A percentile compares a stretch with the other conserved stretches of the same genome.
These are phyloP conservation scores for Muntiacus muntjak DNA, from an alignment of 2,113 vertebrate genomes.

Conservation along the genomic window DNA sequence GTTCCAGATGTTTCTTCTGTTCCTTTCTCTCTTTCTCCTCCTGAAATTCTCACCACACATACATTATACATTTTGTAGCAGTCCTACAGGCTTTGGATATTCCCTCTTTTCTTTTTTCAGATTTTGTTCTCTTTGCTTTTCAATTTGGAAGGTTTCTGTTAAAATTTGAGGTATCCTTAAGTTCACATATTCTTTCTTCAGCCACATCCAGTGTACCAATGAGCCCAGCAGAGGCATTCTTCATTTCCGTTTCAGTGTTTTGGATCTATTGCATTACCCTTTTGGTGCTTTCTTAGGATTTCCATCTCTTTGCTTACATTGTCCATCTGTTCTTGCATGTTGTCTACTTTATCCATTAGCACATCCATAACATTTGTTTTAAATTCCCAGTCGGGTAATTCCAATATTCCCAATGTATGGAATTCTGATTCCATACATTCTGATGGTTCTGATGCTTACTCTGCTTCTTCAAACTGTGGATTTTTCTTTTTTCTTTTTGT, in stretches of 20 bases:
- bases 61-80: neutral
- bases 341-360: neutral
- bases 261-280: neutral
- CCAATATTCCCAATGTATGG: neutral
- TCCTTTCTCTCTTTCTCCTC: neutral
- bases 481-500: neutral
- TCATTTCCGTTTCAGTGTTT: neutral
- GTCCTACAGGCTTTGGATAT: neutral
- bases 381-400: neutral
- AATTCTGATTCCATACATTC: neutral
- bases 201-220: neutral
- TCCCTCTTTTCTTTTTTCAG: neutral
- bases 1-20: neutral
- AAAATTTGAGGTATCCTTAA: neutral
- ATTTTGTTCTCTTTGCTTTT: neutral
- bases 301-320: neutral
- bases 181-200: neutral
- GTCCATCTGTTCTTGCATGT: neutral
- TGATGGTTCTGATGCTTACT: neutral
- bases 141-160: neutral
- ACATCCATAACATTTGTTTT: neutral
- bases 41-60: rapidly evolving
- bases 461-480: neutral
- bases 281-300: neutral
- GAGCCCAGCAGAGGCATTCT: neutral